Percentiles rank a stretch among this genome's conserved stretches.
Conservation (phyloP, 2,888 invertebrate genomes). For the Trichogramma evanescens region DNA sequence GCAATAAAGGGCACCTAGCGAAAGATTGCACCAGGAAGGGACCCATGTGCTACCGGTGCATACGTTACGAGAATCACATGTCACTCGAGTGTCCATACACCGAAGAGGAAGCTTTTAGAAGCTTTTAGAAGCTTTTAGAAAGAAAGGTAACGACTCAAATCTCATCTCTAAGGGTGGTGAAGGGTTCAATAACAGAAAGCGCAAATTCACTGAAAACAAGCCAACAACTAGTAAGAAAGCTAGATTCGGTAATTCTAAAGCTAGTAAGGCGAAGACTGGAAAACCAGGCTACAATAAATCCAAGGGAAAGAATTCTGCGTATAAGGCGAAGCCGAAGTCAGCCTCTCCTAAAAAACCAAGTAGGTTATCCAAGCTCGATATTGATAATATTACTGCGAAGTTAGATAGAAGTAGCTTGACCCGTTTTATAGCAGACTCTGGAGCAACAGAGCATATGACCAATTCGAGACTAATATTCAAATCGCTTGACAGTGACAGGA, state of each 20-base stretch:
- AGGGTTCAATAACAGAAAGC: neutral
- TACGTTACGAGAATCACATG: neutral
- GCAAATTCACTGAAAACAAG: neutral
- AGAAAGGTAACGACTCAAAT: neutral
- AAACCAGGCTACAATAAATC: neutral
- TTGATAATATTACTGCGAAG: neutral
- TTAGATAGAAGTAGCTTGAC: neutral
- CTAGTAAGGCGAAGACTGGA: neutral
- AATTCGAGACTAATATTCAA: slow-evolving; percentile 23
- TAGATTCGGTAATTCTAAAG: neutral
- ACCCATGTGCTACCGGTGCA: slow-evolving; percentile 3
- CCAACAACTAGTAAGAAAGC: neutral
- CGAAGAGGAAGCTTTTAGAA: too few relatives aligned
- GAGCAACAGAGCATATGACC: slow-evolving; percentile 26
- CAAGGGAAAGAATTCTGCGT: neutral
- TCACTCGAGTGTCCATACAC: slow-evolving; percentile 11
- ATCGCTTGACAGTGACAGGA: slow-evolving; percentile 18
- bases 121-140: neutral
- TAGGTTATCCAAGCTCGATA: neutral
- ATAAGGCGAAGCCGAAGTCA: neutral
- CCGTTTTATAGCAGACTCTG: slow-evolving; percentile 22
- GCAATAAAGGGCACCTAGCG: slow-evolving; percentile 16
- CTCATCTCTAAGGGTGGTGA: neutral
- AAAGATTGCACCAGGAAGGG: slow-evolving; percentile 1
- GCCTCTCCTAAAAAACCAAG: neutral